Evolutionary conservation across 1,140 invertebrate genomes (phyloP).

Genomic region (Sipha flava): DNA sequence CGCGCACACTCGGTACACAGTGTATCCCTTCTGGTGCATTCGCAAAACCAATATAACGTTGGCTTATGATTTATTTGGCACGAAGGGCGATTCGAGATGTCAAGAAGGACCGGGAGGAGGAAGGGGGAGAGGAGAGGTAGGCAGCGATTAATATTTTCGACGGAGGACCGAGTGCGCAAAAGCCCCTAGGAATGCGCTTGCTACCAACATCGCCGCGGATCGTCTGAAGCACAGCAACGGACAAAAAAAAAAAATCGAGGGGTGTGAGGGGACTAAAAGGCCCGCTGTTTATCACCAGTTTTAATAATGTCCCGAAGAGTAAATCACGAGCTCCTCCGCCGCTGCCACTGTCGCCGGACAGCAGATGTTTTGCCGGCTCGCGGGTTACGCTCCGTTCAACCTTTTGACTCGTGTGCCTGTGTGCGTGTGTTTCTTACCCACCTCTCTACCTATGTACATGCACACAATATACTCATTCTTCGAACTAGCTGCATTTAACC

Average conservation of each 20-base stretch:
- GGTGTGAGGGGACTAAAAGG: background rate
- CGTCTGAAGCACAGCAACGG: background rate
- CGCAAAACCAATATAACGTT: constrained; percentile 28
- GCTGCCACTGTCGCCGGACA: constrained; percentile 8
- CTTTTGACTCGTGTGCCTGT: constrained; percentile 9
- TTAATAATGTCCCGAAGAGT: constrained; percentile 31
- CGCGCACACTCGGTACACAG: background rate
- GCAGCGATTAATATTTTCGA: constrained; percentile 28
- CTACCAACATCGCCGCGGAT: background rate
- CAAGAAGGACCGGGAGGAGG: too few relatives aligned
- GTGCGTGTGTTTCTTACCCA: background rate
- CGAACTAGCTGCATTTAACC: too few relatives aligned
- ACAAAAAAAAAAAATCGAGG: too few relatives aligned
- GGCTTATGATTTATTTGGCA: constrained; percentile 27
- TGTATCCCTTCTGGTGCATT: background rate
- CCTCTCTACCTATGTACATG: too few relatives aligned
- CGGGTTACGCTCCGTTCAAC: constrained; percentile 27
- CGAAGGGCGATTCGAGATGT: constrained; percentile 14
- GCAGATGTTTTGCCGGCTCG: constrained; percentile 15
- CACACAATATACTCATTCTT: too few relatives aligned
- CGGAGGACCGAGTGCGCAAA: background rate
- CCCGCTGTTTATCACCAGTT: constrained; percentile 29
- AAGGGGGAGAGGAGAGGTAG: too few relatives aligned
- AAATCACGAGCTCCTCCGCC: constrained; percentile 11
- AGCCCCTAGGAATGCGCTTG: constrained; percentile 4